Percentiles rank a stretch among this genome's conserved stretches.
Conservation (phyloP, 2,797 vertebrate species). For the Ispidina picta region DNA sequence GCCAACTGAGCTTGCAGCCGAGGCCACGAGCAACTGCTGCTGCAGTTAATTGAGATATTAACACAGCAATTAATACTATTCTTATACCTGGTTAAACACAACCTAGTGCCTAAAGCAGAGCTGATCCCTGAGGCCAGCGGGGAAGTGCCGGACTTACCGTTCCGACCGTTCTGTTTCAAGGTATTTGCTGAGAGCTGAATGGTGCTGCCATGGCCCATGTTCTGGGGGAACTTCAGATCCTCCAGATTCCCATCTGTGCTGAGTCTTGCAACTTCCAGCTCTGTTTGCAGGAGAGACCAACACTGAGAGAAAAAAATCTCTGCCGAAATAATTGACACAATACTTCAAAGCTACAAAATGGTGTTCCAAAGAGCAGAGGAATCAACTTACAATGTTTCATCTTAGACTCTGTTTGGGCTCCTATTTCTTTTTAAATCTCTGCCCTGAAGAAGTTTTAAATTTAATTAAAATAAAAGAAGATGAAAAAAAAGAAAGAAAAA, state of each 20-base stretch:
- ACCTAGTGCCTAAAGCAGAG: neutral
- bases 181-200: slow-evolving; percentile 97
- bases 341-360: neutral
- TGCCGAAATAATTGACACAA: neutral
- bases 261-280: slow-evolving; percentile 94
- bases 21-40: neutral
- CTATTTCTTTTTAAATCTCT: slow-evolving; percentile 18
- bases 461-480: neutral
- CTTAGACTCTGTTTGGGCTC: neutral
- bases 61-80: neutral
- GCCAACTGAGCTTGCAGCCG: neutral
- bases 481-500: neutral
- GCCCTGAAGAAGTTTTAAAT: slow-evolving; percentile 7
- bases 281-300: slow-evolving; percentile 76
- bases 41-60: neutral
- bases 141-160: slow-evolving; percentile 81
- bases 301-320: slow-evolving; percentile 31
- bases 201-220: slow-evolving; percentile 87
- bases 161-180: slow-evolving; percentile 95
- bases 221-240: slow-evolving; percentile 95
- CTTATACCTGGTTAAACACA: neutral
- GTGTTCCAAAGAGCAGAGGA: neutral
- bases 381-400: neutral
- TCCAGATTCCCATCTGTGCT: slow-evolving; percentile 96
- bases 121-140: neutral